Conservation (phyloP, 2,797 vertebrate species). For the Gadopsis marmoratus region DNA sequence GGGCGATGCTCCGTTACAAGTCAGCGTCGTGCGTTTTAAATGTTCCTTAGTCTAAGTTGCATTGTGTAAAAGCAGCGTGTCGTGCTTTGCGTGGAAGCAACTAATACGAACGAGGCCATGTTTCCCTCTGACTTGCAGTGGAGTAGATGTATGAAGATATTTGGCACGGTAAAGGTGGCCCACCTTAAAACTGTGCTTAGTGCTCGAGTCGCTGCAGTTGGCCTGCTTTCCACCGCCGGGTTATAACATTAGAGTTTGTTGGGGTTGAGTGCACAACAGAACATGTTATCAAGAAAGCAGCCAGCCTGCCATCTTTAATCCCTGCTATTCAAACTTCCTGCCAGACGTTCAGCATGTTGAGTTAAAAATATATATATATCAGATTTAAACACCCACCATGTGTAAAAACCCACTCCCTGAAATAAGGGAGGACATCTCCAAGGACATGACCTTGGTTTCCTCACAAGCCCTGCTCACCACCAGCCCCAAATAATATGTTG, state of each 20-base stretch:
- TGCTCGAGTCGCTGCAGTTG: no score
- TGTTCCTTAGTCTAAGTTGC: background rate
- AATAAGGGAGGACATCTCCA: background rate
- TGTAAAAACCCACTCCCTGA: background rate
- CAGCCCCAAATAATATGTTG: background rate
- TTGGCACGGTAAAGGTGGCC: background rate
- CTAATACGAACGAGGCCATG: no score
- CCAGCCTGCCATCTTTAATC: no score
- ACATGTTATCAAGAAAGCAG: background rate
- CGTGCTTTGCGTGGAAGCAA: no score
- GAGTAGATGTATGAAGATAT: background rate
- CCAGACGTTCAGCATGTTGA: background rate
- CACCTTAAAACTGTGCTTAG: no score
- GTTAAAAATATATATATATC: no score
- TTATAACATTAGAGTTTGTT: background rate
- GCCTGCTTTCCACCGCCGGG: background rate
- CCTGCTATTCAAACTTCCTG: no score
- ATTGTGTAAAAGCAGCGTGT: background rate
- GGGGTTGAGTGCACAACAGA: background rate
- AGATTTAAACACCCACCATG: background rate
- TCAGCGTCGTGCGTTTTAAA: background rate
- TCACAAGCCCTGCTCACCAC: background rate
- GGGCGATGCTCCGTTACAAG: background rate
- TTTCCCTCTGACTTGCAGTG: background rate
- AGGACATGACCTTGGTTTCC: background rate